Conservation (phyloP, 2,113 vertebrate genomes). For the Glareola pratincola region DNA sequence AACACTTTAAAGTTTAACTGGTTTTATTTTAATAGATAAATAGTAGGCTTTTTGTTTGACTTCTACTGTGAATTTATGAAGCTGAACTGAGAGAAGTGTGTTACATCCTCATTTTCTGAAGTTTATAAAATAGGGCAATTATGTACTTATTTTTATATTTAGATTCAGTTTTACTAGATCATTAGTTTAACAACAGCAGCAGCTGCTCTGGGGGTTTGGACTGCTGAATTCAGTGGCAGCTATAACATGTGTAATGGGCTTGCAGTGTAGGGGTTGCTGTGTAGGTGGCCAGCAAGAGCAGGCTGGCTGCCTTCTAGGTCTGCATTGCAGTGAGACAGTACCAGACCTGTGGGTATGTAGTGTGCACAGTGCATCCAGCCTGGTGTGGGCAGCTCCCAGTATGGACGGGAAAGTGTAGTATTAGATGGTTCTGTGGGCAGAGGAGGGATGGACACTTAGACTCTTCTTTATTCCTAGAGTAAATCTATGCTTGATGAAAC, state of each 20-base stretch:
- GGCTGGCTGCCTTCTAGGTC: background rate
- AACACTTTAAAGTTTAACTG: background rate
- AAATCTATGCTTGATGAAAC: background rate
- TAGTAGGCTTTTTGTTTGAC: background rate
- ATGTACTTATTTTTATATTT: background rate
- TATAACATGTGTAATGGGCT: background rate
- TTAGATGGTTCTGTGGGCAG: background rate
- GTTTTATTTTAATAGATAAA: background rate
- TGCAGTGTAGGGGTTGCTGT: background rate
- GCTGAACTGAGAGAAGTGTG: background rate
- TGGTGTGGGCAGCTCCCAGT: background rate
- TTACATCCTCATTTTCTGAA: background rate
- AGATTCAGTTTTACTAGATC: background rate
- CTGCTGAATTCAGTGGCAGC: background rate
- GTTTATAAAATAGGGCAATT: background rate
- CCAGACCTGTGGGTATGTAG: accelerated
- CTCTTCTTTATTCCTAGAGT: background rate
- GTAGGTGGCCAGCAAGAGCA: background rate
- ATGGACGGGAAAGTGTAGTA: background rate
- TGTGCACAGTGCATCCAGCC: background rate
- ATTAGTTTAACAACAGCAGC: background rate
- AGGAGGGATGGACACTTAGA: background rate
- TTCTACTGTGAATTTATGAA: background rate
- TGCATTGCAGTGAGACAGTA: background rate
- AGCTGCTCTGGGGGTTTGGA: background rate